Evolutionary conservation across 2,113 vertebrate species (phyloP), one percentile per base, ranked within the genome.

Genomic region (Nothoprocta pentlandii): DNA sequence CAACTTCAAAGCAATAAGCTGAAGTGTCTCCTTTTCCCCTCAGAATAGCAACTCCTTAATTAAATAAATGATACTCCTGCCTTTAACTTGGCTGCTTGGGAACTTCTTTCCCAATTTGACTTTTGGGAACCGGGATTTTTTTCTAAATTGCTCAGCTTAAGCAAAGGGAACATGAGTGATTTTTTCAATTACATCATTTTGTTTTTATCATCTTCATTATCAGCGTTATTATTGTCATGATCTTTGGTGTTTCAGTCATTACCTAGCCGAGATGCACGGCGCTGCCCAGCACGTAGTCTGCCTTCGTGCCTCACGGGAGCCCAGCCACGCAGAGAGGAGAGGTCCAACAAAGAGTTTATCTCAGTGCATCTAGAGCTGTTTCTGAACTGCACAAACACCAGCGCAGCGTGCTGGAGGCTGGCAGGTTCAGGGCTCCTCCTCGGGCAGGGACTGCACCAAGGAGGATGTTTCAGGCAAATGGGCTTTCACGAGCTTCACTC

Each of bases 321-420:
- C 74, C n/a, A 95, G 94, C 20, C 66, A 89, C 11, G 79, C 96
- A 97, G 94, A 97, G 92, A 97, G 95, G 79, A 97, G 94, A 97
- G 62, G 41, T 69, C 90, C 95, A 92, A 97, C 95, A 92, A 95
- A 90, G 92, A 75, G 89, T 90, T 94, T 87, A 96, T 96, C 95
- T 41, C 39, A 87, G 92, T 94, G 95, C 95, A 96, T 95, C 96
- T 46, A 4, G 73, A 44, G 93, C 95, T 97, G 91, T 96, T 95
- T 94, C 89, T 93, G 96, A 97, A 85, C 93, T 94, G 59, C 53
- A 61, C 71, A 46, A 15, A 9, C 91, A 82, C 32, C 85, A 85
- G 85, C 8, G 58, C 74, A 49, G 78, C 4, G 83, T 63, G 68
- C 85, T 7, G 28, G 53, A 12, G 46, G 54, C 87, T 86, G 77